Conservation (phyloP, 2,888 invertebrate species). For the Temnothorax rugatulus region DNA sequence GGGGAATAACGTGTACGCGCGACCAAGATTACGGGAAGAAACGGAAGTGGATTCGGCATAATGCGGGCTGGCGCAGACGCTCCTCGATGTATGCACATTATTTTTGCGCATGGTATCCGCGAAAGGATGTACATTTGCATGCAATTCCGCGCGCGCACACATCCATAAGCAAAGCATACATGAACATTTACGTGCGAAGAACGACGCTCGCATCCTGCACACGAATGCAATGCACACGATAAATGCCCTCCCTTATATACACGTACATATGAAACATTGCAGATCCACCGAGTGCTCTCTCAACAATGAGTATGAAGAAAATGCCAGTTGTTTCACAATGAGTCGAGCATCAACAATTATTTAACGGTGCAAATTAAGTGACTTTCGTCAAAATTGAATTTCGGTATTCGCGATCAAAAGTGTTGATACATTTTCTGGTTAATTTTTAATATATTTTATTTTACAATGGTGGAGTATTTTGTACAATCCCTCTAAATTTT, state of each 20-base stretch:
- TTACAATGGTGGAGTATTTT: not conserved
- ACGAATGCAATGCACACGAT: conserved; percentile 13
- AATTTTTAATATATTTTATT: not conserved
- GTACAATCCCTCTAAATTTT: not conserved
- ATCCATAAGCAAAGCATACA: not conserved
- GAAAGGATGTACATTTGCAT: conserved; percentile 49
- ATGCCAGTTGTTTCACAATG: not conserved
- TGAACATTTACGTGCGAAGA: conserved; percentile 12
- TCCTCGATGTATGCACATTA: conserved; percentile 40
- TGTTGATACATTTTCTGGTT: not conserved
- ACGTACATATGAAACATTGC: not conserved
- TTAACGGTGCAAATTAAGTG: not conserved
- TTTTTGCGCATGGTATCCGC: conserved; percentile 47
- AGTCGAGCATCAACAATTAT: not conserved
- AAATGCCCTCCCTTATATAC: conserved; percentile 20
- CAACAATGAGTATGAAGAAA: not conserved
- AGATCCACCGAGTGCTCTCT: not conserved
- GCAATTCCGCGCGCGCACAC: conserved; percentile 26
- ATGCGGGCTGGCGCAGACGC: conserved; percentile 34
- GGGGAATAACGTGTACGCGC: conserved; percentile 26
- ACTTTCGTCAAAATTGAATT: not conserved
- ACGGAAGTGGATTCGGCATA: conserved; percentile 65
- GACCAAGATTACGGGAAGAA: conserved; percentile 57
- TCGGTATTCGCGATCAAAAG: not conserved
- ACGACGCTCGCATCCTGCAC: conserved; percentile 18